Percentiles rank a stretch among this genome's conserved stretches.
phyloP scores from a whole-genome alignment of 2,113 vertebrate species.

The Macroglossus sobrinus region DNA sequence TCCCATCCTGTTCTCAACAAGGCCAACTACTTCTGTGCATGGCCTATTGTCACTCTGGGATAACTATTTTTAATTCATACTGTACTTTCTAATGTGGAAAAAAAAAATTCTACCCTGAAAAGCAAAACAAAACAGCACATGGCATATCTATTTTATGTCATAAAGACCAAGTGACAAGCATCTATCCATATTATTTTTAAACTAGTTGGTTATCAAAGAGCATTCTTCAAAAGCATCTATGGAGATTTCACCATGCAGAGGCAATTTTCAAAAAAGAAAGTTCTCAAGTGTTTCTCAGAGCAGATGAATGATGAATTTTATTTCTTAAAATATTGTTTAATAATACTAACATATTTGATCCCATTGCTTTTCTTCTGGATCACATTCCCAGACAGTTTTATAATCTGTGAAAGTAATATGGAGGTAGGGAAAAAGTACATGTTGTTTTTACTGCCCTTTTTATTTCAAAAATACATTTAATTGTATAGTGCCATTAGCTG shows the following conservation, averaged over 20 bases:
- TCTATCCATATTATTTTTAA: background rate
- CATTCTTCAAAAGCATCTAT: background rate
- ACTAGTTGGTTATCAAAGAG: background rate
- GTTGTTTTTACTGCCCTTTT: background rate
- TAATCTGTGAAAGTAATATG: background rate
- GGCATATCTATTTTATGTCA: background rate
- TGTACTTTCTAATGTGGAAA: background rate
- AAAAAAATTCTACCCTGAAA: background rate
- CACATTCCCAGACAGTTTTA: slow-evolving; percentile 50
- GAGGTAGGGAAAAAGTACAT: background rate
- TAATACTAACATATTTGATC: slow-evolving; percentile 41
- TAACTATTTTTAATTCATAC: background rate
- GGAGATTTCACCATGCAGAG: slow-evolving; percentile 6
- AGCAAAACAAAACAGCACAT: background rate
- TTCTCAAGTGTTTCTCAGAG: slow-evolving; percentile 20
- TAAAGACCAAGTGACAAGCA: background rate
- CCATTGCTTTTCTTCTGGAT: background rate
- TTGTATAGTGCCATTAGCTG: background rate
- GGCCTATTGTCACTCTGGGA: background rate
- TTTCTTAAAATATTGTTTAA: slow-evolving; percentile 60
- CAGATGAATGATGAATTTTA: background rate
- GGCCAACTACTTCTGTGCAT: background rate
- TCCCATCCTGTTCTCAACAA: background rate
- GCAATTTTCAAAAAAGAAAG: slow-evolving; percentile 46
- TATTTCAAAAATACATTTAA: slow-evolving; percentile 46